A percentile compares a stretch with the other conserved stretches of the same genome.
Evolutionary conservation across 2,888 invertebrate genomes (phyloP).

Genomic region (Diaperis boleti): DNA sequence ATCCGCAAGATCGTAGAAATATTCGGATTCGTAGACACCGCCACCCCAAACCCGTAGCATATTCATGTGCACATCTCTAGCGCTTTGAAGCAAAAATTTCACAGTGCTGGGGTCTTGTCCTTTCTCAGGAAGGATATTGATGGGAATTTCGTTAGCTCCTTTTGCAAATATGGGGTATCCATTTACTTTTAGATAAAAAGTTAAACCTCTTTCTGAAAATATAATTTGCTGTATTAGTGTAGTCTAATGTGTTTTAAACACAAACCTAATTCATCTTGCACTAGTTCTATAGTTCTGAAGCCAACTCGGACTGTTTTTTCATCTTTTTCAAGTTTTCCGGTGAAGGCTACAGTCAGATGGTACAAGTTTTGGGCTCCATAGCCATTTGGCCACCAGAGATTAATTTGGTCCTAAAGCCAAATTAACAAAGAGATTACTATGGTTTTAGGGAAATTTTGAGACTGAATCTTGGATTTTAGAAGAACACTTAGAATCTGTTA

Average conservation of each 20-base stretch:
- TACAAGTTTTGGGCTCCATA: constrained; percentile 87
- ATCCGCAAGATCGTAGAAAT: constrained; percentile 90
- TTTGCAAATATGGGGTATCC: constrained; percentile 90
- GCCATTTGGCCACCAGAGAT: constrained; percentile 96
- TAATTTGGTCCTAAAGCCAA: constrained; percentile 62
- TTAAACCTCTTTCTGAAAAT: constrained; percentile 69
- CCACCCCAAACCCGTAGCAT: constrained; percentile 98
- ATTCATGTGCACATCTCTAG: constrained; percentile 86
- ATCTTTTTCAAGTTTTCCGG: constrained; percentile 56
- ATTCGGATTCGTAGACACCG: constrained; percentile 91
- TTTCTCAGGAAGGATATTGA: constrained; percentile 84
- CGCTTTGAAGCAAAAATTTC: constrained; percentile 75
- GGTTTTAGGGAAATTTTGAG: too few species aligned
- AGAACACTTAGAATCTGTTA: too few species aligned
- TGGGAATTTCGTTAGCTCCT: constrained; percentile 95
- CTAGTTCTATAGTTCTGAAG: constrained; percentile 86
- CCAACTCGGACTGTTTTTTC: constrained; percentile 77
- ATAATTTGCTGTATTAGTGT: neutral
- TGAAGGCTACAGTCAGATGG: constrained; percentile 70
- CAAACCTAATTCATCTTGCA: constrained; percentile 75
- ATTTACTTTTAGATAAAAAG: constrained; percentile 91
- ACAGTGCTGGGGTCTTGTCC: constrained; percentile 72
- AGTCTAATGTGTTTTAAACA: too few species aligned
- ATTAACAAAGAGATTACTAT: too few species aligned
- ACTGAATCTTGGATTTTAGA: too few species aligned